These are phyloP conservation scores for Macheiramphus alcinus DNA, from an alignment of 2,113 vertebrate species.

Conservation along the genomic window DNA sequence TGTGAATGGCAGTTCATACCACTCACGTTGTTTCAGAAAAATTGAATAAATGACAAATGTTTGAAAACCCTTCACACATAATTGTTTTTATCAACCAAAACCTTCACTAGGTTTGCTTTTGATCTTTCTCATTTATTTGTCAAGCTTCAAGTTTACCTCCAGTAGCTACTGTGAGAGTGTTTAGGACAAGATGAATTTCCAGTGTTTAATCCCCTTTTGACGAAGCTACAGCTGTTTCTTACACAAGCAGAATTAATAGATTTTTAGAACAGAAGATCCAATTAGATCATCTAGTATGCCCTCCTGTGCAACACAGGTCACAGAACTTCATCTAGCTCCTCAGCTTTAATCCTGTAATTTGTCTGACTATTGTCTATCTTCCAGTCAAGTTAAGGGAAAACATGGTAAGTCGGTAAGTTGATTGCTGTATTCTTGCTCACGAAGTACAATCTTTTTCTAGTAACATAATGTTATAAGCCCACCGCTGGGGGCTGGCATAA, in stretches of 20 bases:
- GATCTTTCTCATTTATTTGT: background rate
- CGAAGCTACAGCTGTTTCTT: background rate
- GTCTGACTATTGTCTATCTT: background rate
- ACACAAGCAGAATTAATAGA: background rate
- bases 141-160: background rate
- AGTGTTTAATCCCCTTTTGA: background rate
- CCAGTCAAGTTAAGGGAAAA: background rate
- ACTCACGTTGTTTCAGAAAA: background rate
- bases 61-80: background rate
- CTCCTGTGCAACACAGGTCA: background rate
- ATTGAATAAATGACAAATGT: background rate
- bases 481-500: background rate
- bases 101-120: background rate
- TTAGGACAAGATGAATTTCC: background rate
- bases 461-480: background rate
- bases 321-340: background rate
- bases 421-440: background rate
- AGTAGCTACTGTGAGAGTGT: background rate
- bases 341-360: background rate
- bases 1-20: background rate
- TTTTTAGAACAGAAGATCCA: background rate
- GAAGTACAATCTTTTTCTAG: background rate
- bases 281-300: background rate
- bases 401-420: accelerated
- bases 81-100: background rate